Evolutionary conservation across 2,797 vertebrate species (phyloP), one percentile per base, ranked within the genome.

Genomic region (Cynodonichthys magdalenae): DNA sequence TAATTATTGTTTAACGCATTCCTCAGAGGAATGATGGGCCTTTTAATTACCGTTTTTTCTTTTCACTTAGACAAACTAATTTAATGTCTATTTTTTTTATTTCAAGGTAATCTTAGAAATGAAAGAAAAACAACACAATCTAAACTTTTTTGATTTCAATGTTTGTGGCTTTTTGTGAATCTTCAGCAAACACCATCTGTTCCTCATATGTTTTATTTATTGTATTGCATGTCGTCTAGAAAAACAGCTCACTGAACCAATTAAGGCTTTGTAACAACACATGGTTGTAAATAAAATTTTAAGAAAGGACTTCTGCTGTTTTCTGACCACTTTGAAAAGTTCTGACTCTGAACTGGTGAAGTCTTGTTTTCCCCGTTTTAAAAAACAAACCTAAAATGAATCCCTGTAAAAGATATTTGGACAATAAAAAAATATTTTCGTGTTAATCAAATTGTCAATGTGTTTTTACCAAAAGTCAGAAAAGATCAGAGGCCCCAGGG

Each of bases 371-470:
- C 36, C 11, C 48, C 15, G 31, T 50, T 41, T 39, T 36, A 36
- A 39, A 39, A 53, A 49, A 66, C 55, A 29, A 68, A 18, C 17
- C n/a, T 65, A 48, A 14, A 53, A 48, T 39, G 3, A 20, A 27
- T 47, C 15, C 6, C 6, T 60, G 64, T 53, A 54, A 68, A 53
- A 67, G 12, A 57, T 65, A 27, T 9, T 48, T n/a, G 1, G 57
- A 42, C 44, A 6, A 53, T 54, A 53, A 60, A 67, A 67, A 67
- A 12, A 52, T 66, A 39, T 19, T 55, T 53, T 27, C 39, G 14
- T 11, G 12, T 19, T 53, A 29, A 53, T 53, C 17, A 47, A 47
- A 24, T 46, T 18, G 48, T 58, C 10, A 39, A 3, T 19, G 41
- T 17, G 27, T 52, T 59, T 59, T 36, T 36, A 39, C 31, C 44